Percentiles rank a stretch among this genome's conserved stretches.
These are phyloP conservation scores for Rhagoletis pomonella DNA, from an alignment of 1,140 invertebrate genomes.

Conservation along the genomic window DNA sequence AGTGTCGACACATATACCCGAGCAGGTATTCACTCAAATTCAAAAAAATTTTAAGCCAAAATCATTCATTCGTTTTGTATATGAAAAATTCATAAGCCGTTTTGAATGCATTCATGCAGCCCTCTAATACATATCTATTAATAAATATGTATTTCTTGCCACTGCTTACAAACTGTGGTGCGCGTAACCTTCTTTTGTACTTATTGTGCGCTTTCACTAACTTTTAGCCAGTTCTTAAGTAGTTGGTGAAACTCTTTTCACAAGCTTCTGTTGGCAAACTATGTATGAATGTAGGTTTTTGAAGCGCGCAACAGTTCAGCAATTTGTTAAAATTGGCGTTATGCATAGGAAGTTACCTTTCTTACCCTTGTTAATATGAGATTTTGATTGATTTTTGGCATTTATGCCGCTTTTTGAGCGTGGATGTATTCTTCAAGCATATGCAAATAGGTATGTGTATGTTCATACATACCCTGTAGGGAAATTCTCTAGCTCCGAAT, in stretches of 20 bases:
- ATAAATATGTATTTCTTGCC: neutral
- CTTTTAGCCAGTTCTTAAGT: constrained; percentile 38
- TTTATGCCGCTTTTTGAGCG: constrained; percentile 2
- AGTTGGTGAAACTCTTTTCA: constrained; percentile 46
- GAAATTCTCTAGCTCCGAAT: too few species aligned
- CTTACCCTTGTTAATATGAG: constrained; percentile 21
- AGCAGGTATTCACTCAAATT: too few species aligned
- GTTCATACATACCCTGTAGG: neutral
- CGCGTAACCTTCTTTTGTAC: neutral
- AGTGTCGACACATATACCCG: too few species aligned
- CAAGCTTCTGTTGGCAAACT: constrained; percentile 27
- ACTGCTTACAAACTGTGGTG: neutral
- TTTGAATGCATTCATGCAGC: too few species aligned
- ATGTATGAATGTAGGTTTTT: neutral
- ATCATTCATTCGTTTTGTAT: too few species aligned
- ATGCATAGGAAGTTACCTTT: constrained; percentile 4
- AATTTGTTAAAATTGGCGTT: neutral
- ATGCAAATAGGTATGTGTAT: neutral
- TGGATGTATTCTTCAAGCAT: neutral
- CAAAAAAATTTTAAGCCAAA: too few species aligned
- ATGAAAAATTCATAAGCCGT: too few species aligned
- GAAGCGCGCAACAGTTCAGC: constrained; percentile 20
- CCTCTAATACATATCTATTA: too few species aligned
- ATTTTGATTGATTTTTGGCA: constrained; percentile 42
- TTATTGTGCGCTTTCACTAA: constrained; percentile 29